Percentiles rank a stretch among this genome's conserved stretches.
phyloP scores from a whole-genome alignment of 2,797 vertebrate genomes.

The Diplodus sargus region DNA sequence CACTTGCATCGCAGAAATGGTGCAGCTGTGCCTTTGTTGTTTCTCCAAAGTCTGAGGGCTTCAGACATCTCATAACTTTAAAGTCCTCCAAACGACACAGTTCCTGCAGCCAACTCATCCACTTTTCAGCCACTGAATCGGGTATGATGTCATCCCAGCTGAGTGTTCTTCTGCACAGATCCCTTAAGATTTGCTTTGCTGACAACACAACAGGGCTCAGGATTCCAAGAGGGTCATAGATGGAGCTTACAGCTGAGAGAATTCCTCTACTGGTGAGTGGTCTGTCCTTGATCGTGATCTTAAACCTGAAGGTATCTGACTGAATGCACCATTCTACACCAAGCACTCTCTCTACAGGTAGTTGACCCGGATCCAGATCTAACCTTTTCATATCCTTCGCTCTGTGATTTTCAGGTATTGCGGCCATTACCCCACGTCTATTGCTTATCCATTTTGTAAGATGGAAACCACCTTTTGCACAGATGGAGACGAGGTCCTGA shows the following conservation, averaged over 20 bases:
- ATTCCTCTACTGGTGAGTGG: conserved; percentile 26
- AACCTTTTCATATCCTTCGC: neutral
- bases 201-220: neutral
- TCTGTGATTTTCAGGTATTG: neutral
- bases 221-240: neutral
- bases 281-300: neutral
- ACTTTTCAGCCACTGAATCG: neutral
- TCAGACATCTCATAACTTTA: neutral
- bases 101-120: neutral
- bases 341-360: conserved; percentile 22
- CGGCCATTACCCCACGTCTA: neutral
- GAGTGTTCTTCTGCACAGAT: neutral
- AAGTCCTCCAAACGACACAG: neutral
- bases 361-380: conserved; percentile 4
- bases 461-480: neutral
- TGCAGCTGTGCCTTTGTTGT: neutral
- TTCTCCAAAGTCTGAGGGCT: neutral
- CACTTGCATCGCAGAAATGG: neutral
- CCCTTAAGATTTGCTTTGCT: neutral
- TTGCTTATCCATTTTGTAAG: conserved; percentile 7
- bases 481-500: neutral
- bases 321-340: conserved; percentile 18
- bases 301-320: conserved; percentile 8
- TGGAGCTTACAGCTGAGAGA: conserved; percentile 9
- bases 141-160: conserved; percentile 6